Percentiles rank a stretch among this genome's conserved stretches.
phyloP scores from a whole-genome alignment of 2,888 invertebrate species.

The Ferdinandea cuprea region DNA sequence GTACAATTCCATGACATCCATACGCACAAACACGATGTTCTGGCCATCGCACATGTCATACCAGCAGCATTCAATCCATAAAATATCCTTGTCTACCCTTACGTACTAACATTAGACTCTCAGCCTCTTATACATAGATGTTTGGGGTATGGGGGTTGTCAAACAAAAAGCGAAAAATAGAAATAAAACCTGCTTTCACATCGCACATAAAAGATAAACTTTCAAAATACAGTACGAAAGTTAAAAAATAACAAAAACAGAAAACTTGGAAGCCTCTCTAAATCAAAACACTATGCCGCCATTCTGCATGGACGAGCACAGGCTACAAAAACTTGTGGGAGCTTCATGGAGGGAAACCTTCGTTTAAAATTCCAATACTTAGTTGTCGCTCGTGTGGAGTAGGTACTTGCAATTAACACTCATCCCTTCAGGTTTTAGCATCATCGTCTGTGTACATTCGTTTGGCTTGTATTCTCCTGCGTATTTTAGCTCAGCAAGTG shows the following conservation, averaged over 20 bases:
- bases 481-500: conserved; percentile 23
- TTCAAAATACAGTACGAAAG: conserved; percentile 58
- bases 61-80: conserved; percentile 69
- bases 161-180: conserved; percentile 53
- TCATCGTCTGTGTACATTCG: conserved; percentile 13
- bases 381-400: conserved; percentile 46
- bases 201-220: conserved; percentile 68
- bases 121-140: conserved; percentile 13
- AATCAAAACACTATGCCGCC: conserved; percentile 67
- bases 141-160: conserved; percentile 24
- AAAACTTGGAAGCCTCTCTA: conserved; percentile 50
- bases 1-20: conserved; percentile 49
- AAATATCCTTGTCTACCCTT: conserved; percentile 57
- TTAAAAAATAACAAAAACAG: conserved; percentile 25
- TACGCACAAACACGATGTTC: conserved; percentile 48
- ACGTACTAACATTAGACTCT: conserved; percentile 42
- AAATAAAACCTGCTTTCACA: conserved; percentile 64
- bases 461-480: conserved; percentile 26
- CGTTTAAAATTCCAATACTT: conserved; percentile 31
- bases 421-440: conserved; percentile 37
- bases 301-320: conserved; percentile 32
- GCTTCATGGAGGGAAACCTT: conserved; percentile 22
- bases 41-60: conserved; percentile 66
- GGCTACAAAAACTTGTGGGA: conserved; percentile 13
- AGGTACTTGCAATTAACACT: conserved; percentile 72